A percentile compares a stretch with the other conserved stretches of the same genome.
Conservation (phyloP, 2,113 vertebrate species). For the Campylorhamphus procurvoides region DNA sequence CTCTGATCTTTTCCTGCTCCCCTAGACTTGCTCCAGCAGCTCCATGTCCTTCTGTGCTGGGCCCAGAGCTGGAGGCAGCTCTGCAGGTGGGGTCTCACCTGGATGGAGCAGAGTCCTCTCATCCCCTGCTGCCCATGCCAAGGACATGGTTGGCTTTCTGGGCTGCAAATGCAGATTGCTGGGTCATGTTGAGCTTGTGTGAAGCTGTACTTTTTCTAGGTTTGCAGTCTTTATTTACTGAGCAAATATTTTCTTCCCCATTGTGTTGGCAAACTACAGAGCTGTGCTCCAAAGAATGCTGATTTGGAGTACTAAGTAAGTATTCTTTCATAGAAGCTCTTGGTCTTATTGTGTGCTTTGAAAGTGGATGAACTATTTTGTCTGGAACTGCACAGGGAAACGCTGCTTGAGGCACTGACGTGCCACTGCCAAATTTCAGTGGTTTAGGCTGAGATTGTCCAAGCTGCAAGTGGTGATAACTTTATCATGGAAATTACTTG, state of each 20-base stretch:
- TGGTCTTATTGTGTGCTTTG: background rate
- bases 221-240: background rate
- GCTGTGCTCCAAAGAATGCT: background rate
- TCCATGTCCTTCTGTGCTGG: background rate
- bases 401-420: background rate
- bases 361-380: background rate
- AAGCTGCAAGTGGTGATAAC: background rate
- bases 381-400: background rate
- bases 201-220: background rate
- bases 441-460: background rate
- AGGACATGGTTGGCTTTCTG: background rate
- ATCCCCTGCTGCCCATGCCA: background rate
- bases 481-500: background rate
- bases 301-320: background rate
- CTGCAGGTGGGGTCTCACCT: background rate
- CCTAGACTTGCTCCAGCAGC: background rate
- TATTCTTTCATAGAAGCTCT: background rate
- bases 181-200: background rate
- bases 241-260: background rate
- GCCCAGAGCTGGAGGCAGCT: background rate
- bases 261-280: background rate
- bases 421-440: background rate
- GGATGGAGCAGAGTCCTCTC: rapidly evolving
- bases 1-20: background rate
- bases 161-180: background rate